Evolutionary conservation across 1,140 invertebrate species (phyloP).

Genomic region (Zaprionus vittiger): DNA sequence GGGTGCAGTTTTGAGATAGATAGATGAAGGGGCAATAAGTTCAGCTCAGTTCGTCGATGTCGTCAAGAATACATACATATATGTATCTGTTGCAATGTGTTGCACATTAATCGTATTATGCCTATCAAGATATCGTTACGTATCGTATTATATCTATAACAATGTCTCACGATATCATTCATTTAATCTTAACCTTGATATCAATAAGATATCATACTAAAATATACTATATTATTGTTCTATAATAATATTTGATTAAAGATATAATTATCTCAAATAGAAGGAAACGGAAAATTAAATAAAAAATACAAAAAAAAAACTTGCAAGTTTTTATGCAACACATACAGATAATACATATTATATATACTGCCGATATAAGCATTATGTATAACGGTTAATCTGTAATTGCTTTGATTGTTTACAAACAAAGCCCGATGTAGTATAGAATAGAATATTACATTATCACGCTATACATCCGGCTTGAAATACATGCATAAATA

Average conservation of each 20-base stretch:
- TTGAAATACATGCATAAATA: slow-evolving; percentile 35
- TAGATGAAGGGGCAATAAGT: background rate
- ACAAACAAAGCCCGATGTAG: background rate
- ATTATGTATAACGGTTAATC: slow-evolving; percentile 8
- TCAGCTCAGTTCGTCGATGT: background rate
- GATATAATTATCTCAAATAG: background rate
- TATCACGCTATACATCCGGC: slow-evolving; percentile 55
- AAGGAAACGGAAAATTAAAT: background rate
- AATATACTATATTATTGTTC: background rate
- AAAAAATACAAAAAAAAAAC: background rate
- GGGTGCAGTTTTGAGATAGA: background rate
- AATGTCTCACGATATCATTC: background rate
- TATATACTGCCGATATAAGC: background rate
- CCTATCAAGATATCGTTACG: background rate
- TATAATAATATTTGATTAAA: background rate
- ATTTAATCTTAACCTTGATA: background rate
- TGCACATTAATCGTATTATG: background rate
- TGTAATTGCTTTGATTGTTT: slow-evolving; percentile 13
- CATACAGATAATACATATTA: background rate
- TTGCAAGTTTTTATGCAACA: background rate
- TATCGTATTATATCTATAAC: background rate
- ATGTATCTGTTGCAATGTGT: background rate
- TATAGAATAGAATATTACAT: slow-evolving; percentile 31
- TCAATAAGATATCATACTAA: background rate
- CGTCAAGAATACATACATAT: background rate